These are phyloP conservation scores for Ypsolopha sequella DNA, from an alignment of 2,888 invertebrate genomes.

Conservation along the genomic window DNA sequence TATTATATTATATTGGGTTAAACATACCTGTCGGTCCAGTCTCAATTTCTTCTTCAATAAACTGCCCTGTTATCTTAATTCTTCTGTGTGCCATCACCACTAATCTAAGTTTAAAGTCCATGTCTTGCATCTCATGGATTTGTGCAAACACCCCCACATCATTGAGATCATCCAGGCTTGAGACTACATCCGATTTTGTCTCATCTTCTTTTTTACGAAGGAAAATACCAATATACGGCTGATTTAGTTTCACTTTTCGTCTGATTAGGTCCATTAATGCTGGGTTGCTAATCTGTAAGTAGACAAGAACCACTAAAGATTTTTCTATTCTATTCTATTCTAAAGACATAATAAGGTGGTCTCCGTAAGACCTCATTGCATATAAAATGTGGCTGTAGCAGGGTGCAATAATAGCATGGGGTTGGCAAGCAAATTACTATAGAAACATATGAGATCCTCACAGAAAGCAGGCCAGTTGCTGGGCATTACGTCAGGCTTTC, in stretches of 20 bases:
- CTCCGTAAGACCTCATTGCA: too few species aligned
- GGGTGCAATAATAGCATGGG: too few species aligned
- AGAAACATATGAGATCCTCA: too few species aligned
- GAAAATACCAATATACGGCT: conserved; percentile 98
- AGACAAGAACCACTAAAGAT: not conserved
- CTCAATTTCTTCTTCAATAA: conserved; percentile 79
- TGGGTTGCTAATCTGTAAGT: conserved; percentile 83
- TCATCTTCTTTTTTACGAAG: conserved; percentile 92
- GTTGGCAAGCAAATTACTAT: too few species aligned
- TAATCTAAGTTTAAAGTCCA: conserved; percentile 89
- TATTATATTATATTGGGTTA: too few species aligned
- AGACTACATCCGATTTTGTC: conserved; percentile 84
- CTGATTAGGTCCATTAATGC: conserved; percentile 89
- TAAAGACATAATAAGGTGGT: not conserved
- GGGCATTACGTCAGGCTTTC: too few species aligned
- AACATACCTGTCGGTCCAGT: conserved; percentile 62
- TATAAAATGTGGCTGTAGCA: too few species aligned
- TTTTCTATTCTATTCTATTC: too few species aligned
- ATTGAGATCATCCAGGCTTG: conserved; percentile 87
- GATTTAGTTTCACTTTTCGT: conserved; percentile 94
- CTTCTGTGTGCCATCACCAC: conserved; percentile 96
- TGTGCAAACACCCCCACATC: conserved; percentile 96
- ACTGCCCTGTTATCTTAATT: conserved; percentile 84
- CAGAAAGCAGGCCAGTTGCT: too few species aligned
- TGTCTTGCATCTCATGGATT: conserved; percentile 97